Percentiles rank a stretch among this genome's conserved stretches.
Conservation (phyloP, 1,140 invertebrate species). For the Oryctes rhinoceros region DNA sequence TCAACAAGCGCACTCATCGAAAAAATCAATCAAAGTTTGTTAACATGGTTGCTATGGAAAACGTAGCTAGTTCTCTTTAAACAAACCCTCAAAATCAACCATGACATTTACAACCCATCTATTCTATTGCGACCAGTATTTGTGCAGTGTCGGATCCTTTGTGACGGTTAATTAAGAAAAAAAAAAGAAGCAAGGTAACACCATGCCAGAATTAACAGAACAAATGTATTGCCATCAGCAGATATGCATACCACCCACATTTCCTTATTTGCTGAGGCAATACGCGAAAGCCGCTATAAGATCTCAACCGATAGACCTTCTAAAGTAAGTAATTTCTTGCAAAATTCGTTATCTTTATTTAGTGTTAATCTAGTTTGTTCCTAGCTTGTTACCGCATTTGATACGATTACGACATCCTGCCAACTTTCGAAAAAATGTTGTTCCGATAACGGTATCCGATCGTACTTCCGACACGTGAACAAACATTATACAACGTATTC, state of each 20-base stretch:
- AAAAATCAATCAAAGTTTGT: too few species aligned
- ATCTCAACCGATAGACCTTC: constrained; percentile 85
- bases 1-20: too few species aligned
- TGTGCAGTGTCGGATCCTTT: not conserved
- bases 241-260: constrained; percentile 79
- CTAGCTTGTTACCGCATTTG: too few species aligned
- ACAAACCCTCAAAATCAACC: not conserved
- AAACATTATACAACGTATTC: too few species aligned
- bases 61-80: not conserved
- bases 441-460: too few species aligned
- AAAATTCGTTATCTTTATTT: too few species aligned
- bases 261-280: constrained; percentile 83
- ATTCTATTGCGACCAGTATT: not conserved
- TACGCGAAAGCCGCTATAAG: constrained; percentile 90
- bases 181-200: too few species aligned
- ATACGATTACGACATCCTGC: too few species aligned
- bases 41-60: constrained; percentile 1
- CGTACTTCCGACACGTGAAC: too few species aligned
- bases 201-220: constrained; percentile 54
- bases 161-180: too few species aligned
- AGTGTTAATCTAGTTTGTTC: too few species aligned
- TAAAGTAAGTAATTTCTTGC: constrained; percentile 61
- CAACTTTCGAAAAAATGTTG: too few species aligned
- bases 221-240: constrained; percentile 66
- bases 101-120: not conserved